Percentiles rank a stretch among this genome's conserved stretches.
These are phyloP conservation scores for Petrosia ficiformis DNA, from an alignment of 37 sponge, comb jelly and placozoan genomes.

Conservation along the genomic window DNA sequence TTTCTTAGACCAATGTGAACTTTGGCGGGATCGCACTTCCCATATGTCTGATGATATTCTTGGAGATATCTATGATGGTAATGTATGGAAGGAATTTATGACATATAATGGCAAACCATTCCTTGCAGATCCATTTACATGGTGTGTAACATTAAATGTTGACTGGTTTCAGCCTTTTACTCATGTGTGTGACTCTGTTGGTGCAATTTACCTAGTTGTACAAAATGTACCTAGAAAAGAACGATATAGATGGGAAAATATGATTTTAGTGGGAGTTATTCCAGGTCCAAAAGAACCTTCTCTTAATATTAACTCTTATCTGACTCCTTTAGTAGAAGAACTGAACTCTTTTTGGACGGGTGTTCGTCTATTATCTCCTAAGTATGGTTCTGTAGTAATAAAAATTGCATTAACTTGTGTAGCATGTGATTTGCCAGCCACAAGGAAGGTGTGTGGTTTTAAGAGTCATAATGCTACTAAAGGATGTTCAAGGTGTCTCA, in stretches of 20 bases:
- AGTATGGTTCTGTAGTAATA: background rate
- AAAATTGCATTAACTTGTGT: slow-evolving; percentile 20
- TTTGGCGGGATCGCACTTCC: background rate
- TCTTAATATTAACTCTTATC: slow-evolving; percentile 42
- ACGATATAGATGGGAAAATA: slow-evolving; percentile 48
- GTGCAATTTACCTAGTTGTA: slow-evolving; percentile 11
- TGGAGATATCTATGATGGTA: slow-evolving; percentile 4
- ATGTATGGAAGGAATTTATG: slow-evolving; percentile 7
- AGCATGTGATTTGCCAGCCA: slow-evolving; percentile 48
- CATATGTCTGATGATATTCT: background rate
- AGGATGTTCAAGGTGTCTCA: slow-evolving; percentile 41
- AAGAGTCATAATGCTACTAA: slow-evolving; percentile 6
- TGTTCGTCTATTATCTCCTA: slow-evolving; percentile 8
- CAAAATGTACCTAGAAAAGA: slow-evolving; percentile 37
- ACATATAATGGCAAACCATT: no score
- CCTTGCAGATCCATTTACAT: background rate
- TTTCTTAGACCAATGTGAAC: background rate
- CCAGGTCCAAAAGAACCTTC: slow-evolving; percentile 58
- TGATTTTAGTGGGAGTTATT: slow-evolving; percentile 43
- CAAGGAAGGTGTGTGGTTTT: slow-evolving; percentile 48
- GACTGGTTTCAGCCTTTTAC: slow-evolving; percentile 29
- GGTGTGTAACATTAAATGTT: slow-evolving; percentile 7
- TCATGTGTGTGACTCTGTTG: slow-evolving; percentile 22
- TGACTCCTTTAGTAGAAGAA: slow-evolving; percentile 48
- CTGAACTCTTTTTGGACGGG: slow-evolving; percentile 37